A percentile compares a stretch with the other conserved stretches of the same genome.
These are phyloP conservation scores for Triplophysa dalaica DNA, from an alignment of 2,113 vertebrate genomes.

Conservation along the genomic window DNA sequence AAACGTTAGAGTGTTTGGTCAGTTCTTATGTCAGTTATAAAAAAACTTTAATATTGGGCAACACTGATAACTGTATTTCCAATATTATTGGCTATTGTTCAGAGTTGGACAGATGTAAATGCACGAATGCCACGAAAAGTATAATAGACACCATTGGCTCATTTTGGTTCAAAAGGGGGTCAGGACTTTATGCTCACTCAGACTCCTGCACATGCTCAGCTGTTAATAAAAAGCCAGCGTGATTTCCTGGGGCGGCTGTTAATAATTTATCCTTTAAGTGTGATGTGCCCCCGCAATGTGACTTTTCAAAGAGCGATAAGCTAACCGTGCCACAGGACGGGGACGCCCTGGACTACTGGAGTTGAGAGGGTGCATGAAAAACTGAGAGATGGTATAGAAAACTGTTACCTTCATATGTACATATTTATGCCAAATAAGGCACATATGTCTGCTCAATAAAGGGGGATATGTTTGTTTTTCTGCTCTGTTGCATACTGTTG, in stretches of 20 bases:
- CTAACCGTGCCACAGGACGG: conserved; percentile 48
- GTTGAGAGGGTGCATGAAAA: conserved; percentile 23
- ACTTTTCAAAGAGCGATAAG: conserved; percentile 52
- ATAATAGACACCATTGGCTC: not conserved
- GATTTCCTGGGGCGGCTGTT: conserved; percentile 51
- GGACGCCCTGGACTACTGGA: conserved; percentile 32
- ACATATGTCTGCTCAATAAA: not conserved
- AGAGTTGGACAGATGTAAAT: not conserved
- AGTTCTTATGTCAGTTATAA: too few species aligned
- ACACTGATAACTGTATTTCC: too few species aligned
- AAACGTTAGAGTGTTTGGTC: too few species aligned
- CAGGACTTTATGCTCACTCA: conserved; percentile 19
- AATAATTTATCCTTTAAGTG: conserved; percentile 61
- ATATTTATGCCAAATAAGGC: not conserved
- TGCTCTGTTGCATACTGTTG: not conserved
- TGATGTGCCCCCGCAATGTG: conserved; percentile 42
- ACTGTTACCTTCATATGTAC: not conserved
- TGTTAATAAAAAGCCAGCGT: conserved; percentile 44
- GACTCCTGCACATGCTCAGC: conserved; percentile 38
- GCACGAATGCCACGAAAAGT: not conserved
- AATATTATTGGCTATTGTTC: too few species aligned
- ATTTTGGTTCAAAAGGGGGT: not conserved
- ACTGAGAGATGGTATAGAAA: not conserved
- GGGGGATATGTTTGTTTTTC: not conserved
- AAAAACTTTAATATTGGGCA: too few species aligned